Evolutionary conservation across 53 echinoderm and acorn worm species (phyloP), one percentile per base, ranked within the genome.

Genomic region (Holothuria scabra): DNA sequence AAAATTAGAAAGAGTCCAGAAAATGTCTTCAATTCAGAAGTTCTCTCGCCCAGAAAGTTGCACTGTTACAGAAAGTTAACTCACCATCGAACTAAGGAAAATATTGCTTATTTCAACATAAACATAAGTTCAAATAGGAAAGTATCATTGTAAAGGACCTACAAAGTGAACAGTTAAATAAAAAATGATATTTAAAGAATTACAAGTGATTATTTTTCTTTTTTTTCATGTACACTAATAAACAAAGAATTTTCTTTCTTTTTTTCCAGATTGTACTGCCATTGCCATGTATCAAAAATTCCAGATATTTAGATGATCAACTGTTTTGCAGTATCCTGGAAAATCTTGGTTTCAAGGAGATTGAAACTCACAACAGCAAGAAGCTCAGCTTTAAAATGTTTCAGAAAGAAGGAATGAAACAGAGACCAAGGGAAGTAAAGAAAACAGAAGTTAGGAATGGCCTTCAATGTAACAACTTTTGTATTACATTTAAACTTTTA

Each of bases 351-450:
- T 97, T 94, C 81, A 61, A 81, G 48, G 85, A 90, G 19, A 76
- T 90, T 8, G 49, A 81, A 20, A 64, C 82, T 28, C 94, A 97
- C 65, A 82, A 84, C 83, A 97, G 97, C 81, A 66, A 80, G 34
- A 97, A 94, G 66, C 85, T 97, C 32, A 86, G 83, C 86, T 97
- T 76, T 75, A 84, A 71, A 86, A 97, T 97, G 97, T 93, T 82
- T 82, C 88, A 84, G 70, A 72, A 81, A 69, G 65, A 33, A 79
- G 65, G 37, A 24, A 66, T 38, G 68, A 84, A 49, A 21, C 28
- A 32, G 60, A 58, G 59, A 75, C 25, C 29, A 46, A 55, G 35
- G 34, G 85, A 86, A 14, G 87, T 86, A 24, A 32, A 20, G n/a
- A 89, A 89, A 48, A 56, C n/a, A 24, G 71, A 84, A 69, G 92